Evolutionary conservation across 2,113 vertebrate genomes (phyloP), one percentile per base, ranked within the genome.

Genomic region (Xerus inauris): DNA sequence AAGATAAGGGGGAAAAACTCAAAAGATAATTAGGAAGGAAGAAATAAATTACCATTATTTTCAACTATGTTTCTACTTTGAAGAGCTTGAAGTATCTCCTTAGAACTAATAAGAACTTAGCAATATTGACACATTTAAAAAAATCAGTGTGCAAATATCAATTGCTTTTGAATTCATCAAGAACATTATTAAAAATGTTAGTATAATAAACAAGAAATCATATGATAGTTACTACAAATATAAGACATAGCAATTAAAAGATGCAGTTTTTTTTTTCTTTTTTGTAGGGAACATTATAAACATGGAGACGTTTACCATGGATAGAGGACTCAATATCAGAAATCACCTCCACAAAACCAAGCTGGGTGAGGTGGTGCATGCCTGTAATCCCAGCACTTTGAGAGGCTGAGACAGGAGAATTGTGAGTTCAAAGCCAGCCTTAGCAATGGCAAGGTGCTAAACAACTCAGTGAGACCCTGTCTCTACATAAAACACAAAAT

Each of bases 1-100:
- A 86, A 86, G 22, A 51, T 32, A 82, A 75, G 14, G 26, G 83
- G 51, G 79, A 94, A 94, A 84, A 87, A 57, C 6, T 6, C 22
- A 90, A 65, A 73, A 94, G 16, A 88, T 22, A 87, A 45, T 80
- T 42, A 75, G 17, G 79, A 79, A 87, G n/a, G 73, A 67, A 82
- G 35, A 72, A 94, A 83, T 62, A 93, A 89, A 30, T 40, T 64
- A 16, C 73, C 22, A 83, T 40, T 62, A 73, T 80, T 72, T 80
- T 13, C 73, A 49, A 65, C 73, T 79, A 65, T 65, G 30, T 89
- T 92, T 95, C 47, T 89, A 62, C 47, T 64, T 38, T 30, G 38
- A 88, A 89, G 28, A 72, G 20, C 4, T 89, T 91, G 72, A 67
- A 71, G 32, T 62, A 38, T 65, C 47, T 91, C 89, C 82, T 89